Evolutionary conservation across 2,888 invertebrate species (phyloP).

Genomic region (Flexamia atlantica): DNA sequence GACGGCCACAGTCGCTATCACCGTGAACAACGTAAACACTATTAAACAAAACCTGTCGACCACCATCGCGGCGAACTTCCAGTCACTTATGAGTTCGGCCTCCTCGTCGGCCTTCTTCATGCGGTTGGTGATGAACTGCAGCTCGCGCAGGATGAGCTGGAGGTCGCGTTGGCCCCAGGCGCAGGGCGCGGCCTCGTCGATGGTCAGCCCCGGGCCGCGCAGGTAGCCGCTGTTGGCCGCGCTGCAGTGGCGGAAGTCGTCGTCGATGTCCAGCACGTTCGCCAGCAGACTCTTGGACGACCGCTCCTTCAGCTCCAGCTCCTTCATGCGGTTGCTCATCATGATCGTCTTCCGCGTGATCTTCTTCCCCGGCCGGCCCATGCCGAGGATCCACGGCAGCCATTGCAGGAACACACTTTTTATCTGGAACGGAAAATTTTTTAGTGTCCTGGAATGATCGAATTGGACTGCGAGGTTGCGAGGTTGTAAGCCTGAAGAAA

Average conservation of each 20-base stretch:
- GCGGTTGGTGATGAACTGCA: conserved; percentile 95
- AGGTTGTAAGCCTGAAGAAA: no score
- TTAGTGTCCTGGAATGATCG: no score
- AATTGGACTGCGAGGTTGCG: no score
- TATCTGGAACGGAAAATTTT: conserved; percentile 80
- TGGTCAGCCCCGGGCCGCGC: conserved; percentile 69
- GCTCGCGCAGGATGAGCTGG: conserved; percentile 93
- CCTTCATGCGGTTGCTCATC: conserved; percentile 94
- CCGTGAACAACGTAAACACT: conserved; percentile 96
- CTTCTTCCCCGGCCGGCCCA: conserved; percentile 97
- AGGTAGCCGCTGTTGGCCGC: conserved; percentile 70
- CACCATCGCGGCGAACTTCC: conserved; percentile 99
- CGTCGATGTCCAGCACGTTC: conserved; percentile 97
- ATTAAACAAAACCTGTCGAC: conserved; percentile 98
- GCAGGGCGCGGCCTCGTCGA: conserved; percentile 74
- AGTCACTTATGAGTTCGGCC: conserved; percentile 95
- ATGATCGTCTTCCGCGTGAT: conserved; percentile 93
- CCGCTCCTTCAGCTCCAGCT: conserved; percentile 94
- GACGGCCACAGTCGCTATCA: conserved; percentile 95
- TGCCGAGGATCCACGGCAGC: conserved; percentile 97
- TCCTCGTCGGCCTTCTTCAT: conserved; percentile 97
- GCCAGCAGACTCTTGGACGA: conserved; percentile 96
- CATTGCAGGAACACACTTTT: conserved; percentile 97
- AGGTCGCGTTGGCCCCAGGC: conserved; percentile 83
- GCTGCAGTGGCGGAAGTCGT: conserved; percentile 84